Evolutionary conservation across 2,113 vertebrate species (phyloP).

Genomic region (Psittacula cyanocephala): DNA sequence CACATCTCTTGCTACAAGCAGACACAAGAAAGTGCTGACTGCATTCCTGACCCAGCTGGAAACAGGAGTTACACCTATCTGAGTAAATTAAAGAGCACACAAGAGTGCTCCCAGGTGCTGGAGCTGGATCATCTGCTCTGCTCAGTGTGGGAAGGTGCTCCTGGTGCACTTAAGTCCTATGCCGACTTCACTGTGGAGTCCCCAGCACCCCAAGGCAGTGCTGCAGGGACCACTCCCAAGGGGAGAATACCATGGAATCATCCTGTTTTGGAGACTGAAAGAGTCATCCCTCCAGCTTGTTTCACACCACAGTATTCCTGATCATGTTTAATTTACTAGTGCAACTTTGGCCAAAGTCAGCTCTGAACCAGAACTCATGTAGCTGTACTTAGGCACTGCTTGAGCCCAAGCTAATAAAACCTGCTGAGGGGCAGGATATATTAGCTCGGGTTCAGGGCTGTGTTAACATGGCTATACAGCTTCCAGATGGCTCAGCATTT

Average conservation of each 20-base stretch:
- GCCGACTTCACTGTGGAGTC: not conserved
- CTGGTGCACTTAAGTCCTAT: not conserved
- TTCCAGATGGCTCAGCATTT: conserved; percentile 60
- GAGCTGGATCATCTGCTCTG: accelerated
- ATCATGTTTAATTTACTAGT: conserved; percentile 4
- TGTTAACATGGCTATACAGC: conserved; percentile 59
- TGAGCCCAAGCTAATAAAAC: conserved; percentile 67
- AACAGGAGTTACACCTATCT: not conserved
- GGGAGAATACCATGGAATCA: not conserved
- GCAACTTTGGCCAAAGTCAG: conserved; percentile 52
- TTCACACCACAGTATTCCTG: not conserved
- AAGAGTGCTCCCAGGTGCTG: not conserved
- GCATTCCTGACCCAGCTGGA: not conserved
- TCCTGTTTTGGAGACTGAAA: not conserved
- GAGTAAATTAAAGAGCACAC: not conserved
- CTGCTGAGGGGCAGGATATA: conserved; percentile 66
- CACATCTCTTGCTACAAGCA: not conserved
- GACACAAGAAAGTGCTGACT: not conserved
- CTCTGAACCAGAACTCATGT: conserved; percentile 34
- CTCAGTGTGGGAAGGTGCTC: not conserved
- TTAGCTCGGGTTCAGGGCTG: conserved; percentile 55
- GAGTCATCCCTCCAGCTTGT: not conserved
- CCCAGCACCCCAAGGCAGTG: not conserved
- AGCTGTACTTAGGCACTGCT: conserved; percentile 28
- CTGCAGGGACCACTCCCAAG: not conserved